Conservation (phyloP, 2,113 vertebrate genomes). For the Phrynosoma platyrhinos region DNA sequence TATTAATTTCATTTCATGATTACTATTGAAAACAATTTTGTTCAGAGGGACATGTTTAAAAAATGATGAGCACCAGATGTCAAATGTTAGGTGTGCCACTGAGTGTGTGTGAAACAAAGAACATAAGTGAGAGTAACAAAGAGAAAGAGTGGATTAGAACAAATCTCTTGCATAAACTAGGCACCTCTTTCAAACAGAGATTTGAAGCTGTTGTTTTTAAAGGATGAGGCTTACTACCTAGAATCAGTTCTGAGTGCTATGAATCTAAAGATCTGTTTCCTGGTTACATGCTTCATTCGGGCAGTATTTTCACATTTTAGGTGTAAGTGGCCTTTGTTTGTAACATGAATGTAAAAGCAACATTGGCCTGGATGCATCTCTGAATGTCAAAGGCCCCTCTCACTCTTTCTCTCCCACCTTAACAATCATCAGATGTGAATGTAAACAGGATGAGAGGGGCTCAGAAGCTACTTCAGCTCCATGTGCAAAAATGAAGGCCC, state of each 20-base stretch:
- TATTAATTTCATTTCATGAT: too few species aligned
- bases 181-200: background rate
- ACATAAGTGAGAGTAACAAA: too few species aligned
- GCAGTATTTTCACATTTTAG: background rate
- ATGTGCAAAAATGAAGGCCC: background rate
- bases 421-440: conserved; percentile 11
- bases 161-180: background rate
- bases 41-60: too few species aligned
- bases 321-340: background rate
- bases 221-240: background rate
- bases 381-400: conserved; percentile 6
- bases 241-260: background rate
- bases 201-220: background rate
- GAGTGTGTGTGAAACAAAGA: too few species aligned
- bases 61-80: too few species aligned
- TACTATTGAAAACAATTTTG: too few species aligned
- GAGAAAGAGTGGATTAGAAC: background rate
- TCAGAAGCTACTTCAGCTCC: background rate
- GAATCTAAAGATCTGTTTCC: background rate
- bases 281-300: background rate
- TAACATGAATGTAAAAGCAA: background rate
- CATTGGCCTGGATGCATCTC: background rate
- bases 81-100: too few species aligned
- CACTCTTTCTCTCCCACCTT: background rate
- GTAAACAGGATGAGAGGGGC: background rate